Percentiles rank a stretch among this genome's conserved stretches.
phyloP scores from a whole-genome alignment of 35 echinoderm and acorn worm species.

The Ptychodera flava region DNA sequence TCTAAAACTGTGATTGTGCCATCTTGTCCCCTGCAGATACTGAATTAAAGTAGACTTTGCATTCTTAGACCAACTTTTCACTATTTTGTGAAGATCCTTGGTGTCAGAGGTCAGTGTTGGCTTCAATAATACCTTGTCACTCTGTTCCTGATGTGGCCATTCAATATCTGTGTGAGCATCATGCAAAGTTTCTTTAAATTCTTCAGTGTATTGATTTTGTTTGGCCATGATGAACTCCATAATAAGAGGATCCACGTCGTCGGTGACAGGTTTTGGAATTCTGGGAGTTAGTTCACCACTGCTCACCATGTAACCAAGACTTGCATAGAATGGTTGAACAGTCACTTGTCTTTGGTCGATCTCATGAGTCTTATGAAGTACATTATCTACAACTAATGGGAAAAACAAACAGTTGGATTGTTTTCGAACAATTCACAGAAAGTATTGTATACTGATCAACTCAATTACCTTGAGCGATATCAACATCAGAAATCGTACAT shows the following conservation, averaged over 20 bases:
- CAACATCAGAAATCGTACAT: no score
- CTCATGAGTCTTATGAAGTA: not conserved
- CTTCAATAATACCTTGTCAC: not conserved
- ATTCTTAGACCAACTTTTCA: not conserved
- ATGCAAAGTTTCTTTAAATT: not conserved
- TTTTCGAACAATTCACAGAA: no score
- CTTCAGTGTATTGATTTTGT: not conserved
- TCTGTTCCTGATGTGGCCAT: not conserved
- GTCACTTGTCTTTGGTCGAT: not conserved
- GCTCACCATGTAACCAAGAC: not conserved
- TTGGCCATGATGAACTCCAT: constrained; percentile 16
- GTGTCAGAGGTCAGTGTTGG: not conserved
- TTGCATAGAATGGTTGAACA: not conserved
- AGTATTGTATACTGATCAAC: no score
- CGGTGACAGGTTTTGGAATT: constrained; percentile 10
- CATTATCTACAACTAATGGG: not conserved
- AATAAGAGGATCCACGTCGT: not conserved
- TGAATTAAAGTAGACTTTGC: not conserved
- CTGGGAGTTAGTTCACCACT: constrained; percentile 10
- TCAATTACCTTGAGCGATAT: no score
- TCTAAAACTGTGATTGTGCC: not conserved
- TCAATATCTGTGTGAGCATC: not conserved
- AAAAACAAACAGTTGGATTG: no score
- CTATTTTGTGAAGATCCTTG: not conserved
- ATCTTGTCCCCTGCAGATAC: not conserved